phyloP scores from a whole-genome alignment of 2,888 invertebrate genomes.

The Drosophila siamana region DNA sequence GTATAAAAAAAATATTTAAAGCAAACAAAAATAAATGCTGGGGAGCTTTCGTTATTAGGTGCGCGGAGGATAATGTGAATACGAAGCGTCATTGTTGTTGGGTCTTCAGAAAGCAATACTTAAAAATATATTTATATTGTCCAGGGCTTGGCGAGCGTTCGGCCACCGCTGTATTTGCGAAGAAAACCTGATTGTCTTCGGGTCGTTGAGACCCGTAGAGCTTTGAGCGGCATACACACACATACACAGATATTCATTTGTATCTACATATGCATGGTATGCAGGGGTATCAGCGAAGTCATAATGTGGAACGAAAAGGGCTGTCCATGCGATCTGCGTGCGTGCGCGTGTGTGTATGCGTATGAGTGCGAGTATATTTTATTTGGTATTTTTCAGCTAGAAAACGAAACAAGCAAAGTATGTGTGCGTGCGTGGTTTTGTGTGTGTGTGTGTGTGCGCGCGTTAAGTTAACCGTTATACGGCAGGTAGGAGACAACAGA shows the following conservation, averaged over 20 bases:
- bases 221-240: conserved; percentile 6
- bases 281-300: conserved; percentile 6
- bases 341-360: conserved; percentile 8
- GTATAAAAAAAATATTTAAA: too few relatives aligned
- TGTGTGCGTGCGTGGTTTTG: conserved; percentile 15
- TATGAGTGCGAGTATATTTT: conserved; percentile 11
- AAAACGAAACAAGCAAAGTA: conserved; percentile 16
- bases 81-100: conserved; percentile 1
- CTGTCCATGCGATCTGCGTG: conserved; percentile 50
- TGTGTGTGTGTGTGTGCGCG: conserved; percentile 10
- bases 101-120: neutral
- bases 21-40: too few relatives aligned
- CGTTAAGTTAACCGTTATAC: conserved; percentile 54
- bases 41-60: neutral
- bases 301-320: conserved; percentile 45
- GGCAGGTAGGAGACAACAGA: conserved; percentile 28
- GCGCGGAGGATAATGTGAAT: conserved; percentile 1
- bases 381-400: neutral
- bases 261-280: neutral
- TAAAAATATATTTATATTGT: neutral
- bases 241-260: neutral
- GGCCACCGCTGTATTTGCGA: conserved; percentile 24
- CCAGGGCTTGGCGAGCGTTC: conserved; percentile 23
- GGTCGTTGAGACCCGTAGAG: neutral
- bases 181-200: conserved; percentile 46